phyloP scores from a whole-genome alignment of 1,140 invertebrate genomes.

The Linepithema humile region DNA sequence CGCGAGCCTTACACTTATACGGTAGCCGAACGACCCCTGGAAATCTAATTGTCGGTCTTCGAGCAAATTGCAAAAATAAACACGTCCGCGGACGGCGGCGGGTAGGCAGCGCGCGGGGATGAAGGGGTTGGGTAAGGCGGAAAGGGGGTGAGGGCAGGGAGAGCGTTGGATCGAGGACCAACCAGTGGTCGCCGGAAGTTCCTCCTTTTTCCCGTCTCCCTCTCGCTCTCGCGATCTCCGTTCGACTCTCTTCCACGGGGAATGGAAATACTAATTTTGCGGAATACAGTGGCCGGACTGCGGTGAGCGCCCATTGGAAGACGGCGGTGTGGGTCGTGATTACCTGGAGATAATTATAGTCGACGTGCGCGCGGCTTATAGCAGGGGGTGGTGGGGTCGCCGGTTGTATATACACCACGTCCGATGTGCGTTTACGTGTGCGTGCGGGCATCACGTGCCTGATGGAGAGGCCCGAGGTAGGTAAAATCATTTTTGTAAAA shows the following conservation, averaged over 20 bases:
- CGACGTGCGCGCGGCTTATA: conserved; percentile 80
- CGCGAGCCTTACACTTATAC: conserved; percentile 81
- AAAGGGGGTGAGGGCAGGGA: conserved; percentile 56
- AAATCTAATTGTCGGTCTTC: conserved; percentile 84
- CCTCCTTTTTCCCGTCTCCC: conserved; percentile 62
- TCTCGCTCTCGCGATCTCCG: conserved; percentile 66
- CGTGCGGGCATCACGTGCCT: conserved; percentile 67
- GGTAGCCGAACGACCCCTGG: conserved; percentile 80
- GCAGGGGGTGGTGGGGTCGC: conserved; percentile 68
- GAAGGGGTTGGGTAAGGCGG: conserved; percentile 38
- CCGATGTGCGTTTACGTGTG: conserved; percentile 68
- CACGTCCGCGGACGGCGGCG: conserved; percentile 68
- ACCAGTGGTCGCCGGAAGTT: conserved; percentile 63
- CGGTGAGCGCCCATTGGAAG: conserved; percentile 81
- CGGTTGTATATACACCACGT: conserved; percentile 28
- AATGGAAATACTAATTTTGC: conserved; percentile 85
- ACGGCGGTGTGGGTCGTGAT: conserved; percentile 82
- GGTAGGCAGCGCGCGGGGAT: conserved; percentile 39
- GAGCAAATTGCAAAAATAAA: conserved; percentile 84
- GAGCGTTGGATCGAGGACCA: conserved; percentile 57
- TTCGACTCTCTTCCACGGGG: conserved; percentile 75
- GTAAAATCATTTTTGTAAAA: conserved; percentile 59
- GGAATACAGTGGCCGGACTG: conserved; percentile 84
- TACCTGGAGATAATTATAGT: conserved; percentile 84
- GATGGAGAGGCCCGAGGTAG: conserved; percentile 57